These are phyloP conservation scores for Drosophila bocki DNA, from an alignment of 1,140 invertebrate species.

Conservation along the genomic window DNA sequence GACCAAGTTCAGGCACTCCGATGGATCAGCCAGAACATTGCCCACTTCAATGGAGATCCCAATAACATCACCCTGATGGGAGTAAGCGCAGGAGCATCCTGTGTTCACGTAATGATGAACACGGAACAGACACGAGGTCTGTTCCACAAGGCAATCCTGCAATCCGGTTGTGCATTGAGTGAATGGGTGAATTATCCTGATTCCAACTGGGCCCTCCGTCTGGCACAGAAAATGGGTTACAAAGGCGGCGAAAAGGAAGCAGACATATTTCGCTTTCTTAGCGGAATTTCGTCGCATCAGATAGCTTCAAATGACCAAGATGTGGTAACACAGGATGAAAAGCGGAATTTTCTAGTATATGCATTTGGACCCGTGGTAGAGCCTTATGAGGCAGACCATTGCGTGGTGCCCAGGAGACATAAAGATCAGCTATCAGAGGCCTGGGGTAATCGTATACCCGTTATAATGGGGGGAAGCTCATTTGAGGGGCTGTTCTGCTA, in stretches of 20 bases:
- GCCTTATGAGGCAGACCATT: constrained; percentile 62
- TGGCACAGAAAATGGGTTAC: background rate
- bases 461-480: constrained; percentile 84
- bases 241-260: background rate
- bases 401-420: constrained; percentile 61
- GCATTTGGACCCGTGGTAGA: constrained; percentile 70
- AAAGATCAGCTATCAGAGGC: constrained; percentile 47
- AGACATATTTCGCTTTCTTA: background rate
- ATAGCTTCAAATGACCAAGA: constrained; percentile 60
- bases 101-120: constrained; percentile 86
- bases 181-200: constrained; percentile 75
- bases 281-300: background rate
- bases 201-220: constrained; percentile 41
- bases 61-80: constrained; percentile 74
- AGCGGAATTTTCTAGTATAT: constrained; percentile 42
- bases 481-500: constrained; percentile 71
- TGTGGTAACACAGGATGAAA: constrained; percentile 44
- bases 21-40: constrained; percentile 88
- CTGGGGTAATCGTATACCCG: constrained; percentile 84
- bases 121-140: constrained; percentile 85
- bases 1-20: constrained; percentile 86
- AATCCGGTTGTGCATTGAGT: constrained; percentile 86
- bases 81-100: constrained; percentile 85
- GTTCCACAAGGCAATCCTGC: constrained; percentile 85
- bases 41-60: constrained; percentile 79